Percentiles rank a stretch among this genome's conserved stretches.
phyloP scores from a whole-genome alignment of 2,888 invertebrate genomes.

The Dasypolia templi region DNA sequence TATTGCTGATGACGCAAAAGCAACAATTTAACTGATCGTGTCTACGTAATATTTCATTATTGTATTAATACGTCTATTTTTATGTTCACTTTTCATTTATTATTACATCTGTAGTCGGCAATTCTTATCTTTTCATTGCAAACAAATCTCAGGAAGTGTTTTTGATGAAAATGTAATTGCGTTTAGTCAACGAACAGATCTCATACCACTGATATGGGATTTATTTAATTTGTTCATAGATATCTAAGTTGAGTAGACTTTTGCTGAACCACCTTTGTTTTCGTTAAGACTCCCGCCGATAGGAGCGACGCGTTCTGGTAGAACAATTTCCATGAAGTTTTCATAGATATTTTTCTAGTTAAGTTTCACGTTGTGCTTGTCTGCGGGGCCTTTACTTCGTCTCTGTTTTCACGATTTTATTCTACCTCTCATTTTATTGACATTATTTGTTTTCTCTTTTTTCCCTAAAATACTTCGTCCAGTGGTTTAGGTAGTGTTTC shows the following conservation, averaged over 20 bases:
- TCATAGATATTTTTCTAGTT: not conserved
- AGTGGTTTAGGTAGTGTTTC: not conserved
- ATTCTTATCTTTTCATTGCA: slow-evolving; percentile 31
- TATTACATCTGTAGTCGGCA: not conserved
- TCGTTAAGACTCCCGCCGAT: not conserved
- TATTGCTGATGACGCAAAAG: slow-evolving; percentile 9
- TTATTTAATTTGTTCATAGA: slow-evolving; percentile 39
- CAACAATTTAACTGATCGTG: not conserved
- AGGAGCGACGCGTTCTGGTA: not conserved
- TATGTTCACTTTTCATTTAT: slow-evolving; percentile 1
- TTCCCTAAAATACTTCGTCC: too few relatives aligned
- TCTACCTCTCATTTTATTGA: not conserved
- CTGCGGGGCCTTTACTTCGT: not conserved
- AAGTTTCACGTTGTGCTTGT: not conserved
- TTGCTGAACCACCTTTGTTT: not conserved
- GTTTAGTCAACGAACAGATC: slow-evolving; percentile 32
- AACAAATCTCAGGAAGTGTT: slow-evolving; percentile 31
- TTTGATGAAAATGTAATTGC: slow-evolving; percentile 22
- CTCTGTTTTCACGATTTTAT: not conserved
- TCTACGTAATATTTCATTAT: not conserved
- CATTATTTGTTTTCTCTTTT: not conserved
- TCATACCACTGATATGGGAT: slow-evolving; percentile 5
- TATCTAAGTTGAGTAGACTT: not conserved
- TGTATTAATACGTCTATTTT: slow-evolving; percentile 2
- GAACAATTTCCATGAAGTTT: not conserved